Conservation (phyloP, 2,888 invertebrate genomes). For the Uloborus plumipes region DNA sequence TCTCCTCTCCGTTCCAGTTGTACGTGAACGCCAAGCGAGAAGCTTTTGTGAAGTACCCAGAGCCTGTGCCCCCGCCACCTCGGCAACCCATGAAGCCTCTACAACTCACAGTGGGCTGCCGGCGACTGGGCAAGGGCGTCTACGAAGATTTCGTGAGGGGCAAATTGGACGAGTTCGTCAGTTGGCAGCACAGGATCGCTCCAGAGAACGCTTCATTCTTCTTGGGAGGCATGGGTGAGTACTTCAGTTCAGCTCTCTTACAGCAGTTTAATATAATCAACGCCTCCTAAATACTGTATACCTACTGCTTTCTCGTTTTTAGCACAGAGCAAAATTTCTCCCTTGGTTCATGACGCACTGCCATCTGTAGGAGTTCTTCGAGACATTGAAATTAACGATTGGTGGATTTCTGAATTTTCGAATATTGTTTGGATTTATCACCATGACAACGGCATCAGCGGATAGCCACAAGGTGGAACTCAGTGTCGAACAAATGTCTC, state of each 20-base stretch:
- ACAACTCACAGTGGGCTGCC: constrained; percentile 57
- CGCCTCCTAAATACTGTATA: too few species aligned
- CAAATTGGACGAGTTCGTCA: constrained; percentile 67
- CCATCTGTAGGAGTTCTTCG: too few species aligned
- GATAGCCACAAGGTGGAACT: too few species aligned
- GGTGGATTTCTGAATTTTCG: too few species aligned
- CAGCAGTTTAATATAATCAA: too few species aligned
- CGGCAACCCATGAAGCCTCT: constrained; percentile 43
- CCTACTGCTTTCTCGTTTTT: too few species aligned
- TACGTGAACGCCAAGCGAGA: constrained; percentile 63
- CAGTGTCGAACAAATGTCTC: too few species aligned
- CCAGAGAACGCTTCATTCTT: constrained; percentile 60
- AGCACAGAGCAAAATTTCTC: too few species aligned
- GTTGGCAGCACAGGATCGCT: constrained; percentile 65
- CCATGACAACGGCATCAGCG: too few species aligned
- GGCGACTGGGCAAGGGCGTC: constrained; percentile 25
- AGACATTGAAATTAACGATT: too few species aligned
- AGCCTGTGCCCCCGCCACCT: constrained; percentile 50
- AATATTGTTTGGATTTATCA: too few species aligned
- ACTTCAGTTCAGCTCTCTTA: not conserved
- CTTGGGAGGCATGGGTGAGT: constrained; percentile 67
- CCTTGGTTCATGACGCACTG: too few species aligned
- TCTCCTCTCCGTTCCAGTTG: constrained; percentile 31
- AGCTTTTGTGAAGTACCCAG: constrained; percentile 54
- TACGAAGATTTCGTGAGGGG: constrained; percentile 63